phyloP scores from a whole-genome alignment of 2,113 vertebrate genomes.

The Lagopus muta region DNA sequence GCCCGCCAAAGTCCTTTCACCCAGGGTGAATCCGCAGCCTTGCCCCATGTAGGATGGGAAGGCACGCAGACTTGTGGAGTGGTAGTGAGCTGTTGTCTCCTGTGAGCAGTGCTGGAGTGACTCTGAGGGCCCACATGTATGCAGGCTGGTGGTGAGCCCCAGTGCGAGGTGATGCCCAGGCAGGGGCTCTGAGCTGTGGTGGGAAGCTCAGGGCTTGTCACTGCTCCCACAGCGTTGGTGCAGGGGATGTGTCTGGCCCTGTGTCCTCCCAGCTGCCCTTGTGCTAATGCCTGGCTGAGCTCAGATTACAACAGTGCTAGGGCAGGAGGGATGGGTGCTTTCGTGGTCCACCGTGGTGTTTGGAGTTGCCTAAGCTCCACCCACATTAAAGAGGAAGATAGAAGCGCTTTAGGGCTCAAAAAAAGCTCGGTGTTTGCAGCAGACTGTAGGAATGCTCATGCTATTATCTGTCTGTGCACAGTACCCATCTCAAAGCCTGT shows the following conservation, averaged over 20 bases:
- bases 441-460: rapidly evolving
- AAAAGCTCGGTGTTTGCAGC: neutral
- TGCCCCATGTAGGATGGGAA: rapidly evolving
- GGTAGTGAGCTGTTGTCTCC: neutral
- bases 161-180: neutral
- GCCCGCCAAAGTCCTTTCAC: neutral
- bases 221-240: rapidly evolving
- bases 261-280: neutral
- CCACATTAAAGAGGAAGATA: rapidly evolving
- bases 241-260: rapidly evolving
- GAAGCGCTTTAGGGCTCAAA: neutral
- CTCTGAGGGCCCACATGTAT: neutral
- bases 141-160: neutral
- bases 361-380: neutral
- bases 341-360: rapidly evolving
- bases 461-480: neutral
- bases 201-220: rapidly evolving
- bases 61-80: neutral
- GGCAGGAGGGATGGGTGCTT: rapidly evolving
- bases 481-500: neutral
- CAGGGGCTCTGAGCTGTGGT: rapidly evolving
- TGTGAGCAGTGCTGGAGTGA: neutral
- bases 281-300: neutral
- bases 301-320: neutral
- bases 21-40: neutral